Conservation (phyloP, 2,113 vertebrate genomes). For the Myotis davidii region DNA sequence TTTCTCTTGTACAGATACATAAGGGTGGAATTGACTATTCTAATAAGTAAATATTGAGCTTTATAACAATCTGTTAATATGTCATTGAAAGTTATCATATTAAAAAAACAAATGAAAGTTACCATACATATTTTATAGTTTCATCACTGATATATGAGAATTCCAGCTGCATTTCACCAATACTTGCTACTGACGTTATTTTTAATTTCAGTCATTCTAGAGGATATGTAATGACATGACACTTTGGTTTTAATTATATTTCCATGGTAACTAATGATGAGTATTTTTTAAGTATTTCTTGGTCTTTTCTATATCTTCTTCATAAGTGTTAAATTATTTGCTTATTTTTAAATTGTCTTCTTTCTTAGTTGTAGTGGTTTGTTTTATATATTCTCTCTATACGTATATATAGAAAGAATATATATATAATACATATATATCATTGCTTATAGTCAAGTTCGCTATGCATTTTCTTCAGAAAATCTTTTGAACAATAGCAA, state of each 20-base stretch:
- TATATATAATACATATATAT: neutral
- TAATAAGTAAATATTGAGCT: neutral
- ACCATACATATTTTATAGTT: neutral
- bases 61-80: neutral
- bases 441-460: neutral
- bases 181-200: neutral
- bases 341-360: neutral
- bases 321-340: slow-evolving; percentile 8
- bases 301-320: neutral
- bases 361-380: neutral
- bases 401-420: neutral
- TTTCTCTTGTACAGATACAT: neutral
- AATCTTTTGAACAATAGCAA: neutral
- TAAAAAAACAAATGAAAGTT: neutral
- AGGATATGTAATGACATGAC: neutral
- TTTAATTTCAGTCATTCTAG: neutral
- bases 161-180: neutral
- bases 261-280: neutral
- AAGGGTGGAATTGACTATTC: neutral
- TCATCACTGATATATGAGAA: neutral
- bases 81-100: neutral
- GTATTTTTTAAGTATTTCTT: neutral
- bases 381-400: neutral
- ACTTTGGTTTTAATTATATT: neutral
- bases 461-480: neutral